Evolutionary conservation across 2,888 invertebrate species (phyloP), one percentile per base, ranked within the genome.

Genomic region (Galeopsomyia nigrocyanea): DNA sequence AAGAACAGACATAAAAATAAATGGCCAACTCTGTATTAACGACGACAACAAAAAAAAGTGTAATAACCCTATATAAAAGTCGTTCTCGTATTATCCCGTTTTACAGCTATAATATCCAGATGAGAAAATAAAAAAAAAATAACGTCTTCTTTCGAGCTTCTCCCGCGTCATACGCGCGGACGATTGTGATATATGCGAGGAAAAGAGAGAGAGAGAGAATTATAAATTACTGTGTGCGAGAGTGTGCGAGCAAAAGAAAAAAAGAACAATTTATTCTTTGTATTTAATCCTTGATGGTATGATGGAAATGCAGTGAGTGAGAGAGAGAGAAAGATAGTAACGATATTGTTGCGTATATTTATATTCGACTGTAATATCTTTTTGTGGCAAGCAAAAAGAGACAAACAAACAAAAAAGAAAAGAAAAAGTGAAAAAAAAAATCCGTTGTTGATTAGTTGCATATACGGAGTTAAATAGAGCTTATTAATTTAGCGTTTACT

Each of bases 361-460:
- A 79, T 73, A 71, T 71, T 80, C 77, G 63, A 80, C 78, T 77
- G 75, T 77, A 78, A 72, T 50, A 70, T 77, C 77, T 77, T 77
- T 75, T 77, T 77, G 76, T 78, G 76, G 72, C 39, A 39, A 39
- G n/a, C 39, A 13, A 10, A 7, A 7, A 39, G 10, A 39, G 13
- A 74, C 68, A 75, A 10, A 17, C 3, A 53, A 53, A 53, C 10
- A 17, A 17, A 17, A 17, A 19, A 17, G 6, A 53, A 19, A 17
- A 17, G 39, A 39, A 7, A 39, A 7, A 39, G 68, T 13, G 50
- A 68, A 64, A 58, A 55, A 60, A 70, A 67, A 64, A 65, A 62
- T 77, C 79, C 75, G 75, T 80, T 81, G 81, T 82, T 81, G 71
- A 82, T 81, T 82, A 80, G 79, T 80, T 79, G 76, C 64, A 49